Evolutionary conservation across 2,888 invertebrate genomes (phyloP).

Genomic region (Chaetogeoica ovagalla): DNA sequence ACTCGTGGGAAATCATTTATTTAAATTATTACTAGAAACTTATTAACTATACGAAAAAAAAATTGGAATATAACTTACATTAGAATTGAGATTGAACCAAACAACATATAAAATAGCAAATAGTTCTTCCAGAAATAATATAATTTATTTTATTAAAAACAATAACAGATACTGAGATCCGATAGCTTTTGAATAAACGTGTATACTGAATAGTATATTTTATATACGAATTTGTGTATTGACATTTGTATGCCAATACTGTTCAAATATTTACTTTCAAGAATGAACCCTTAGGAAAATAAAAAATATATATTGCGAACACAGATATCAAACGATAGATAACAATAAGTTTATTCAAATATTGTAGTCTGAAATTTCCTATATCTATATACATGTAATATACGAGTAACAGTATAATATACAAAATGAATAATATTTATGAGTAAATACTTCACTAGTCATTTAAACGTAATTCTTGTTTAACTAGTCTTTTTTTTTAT

Average conservation of each 20-base stretch:
- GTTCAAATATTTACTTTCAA: neutral
- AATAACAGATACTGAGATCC: neutral
- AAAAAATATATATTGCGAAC: neutral
- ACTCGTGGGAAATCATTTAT: conserved; percentile 34
- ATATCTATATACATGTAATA: too few relatives aligned
- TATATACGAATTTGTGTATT: neutral
- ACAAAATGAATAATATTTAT: neutral
- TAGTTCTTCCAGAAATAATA: neutral
- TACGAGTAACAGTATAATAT: neutral
- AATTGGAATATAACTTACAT: neutral
- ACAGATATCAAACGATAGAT: neutral
- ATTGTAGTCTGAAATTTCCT: too few relatives aligned
- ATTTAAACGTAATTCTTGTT: neutral
- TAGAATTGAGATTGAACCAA: neutral
- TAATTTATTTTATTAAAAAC: neutral
- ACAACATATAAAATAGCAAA: neutral
- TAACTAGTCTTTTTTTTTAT: neutral
- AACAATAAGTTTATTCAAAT: neutral
- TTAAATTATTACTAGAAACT: neutral
- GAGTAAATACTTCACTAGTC: too few relatives aligned
- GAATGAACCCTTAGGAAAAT: neutral
- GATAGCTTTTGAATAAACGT: neutral
- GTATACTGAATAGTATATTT: neutral
- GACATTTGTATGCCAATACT: neutral
- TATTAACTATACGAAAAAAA: neutral